Base-by-base conservation (phyloP, 1,140 invertebrate genomes). In the Oryctes rhinoceros region DNA sequence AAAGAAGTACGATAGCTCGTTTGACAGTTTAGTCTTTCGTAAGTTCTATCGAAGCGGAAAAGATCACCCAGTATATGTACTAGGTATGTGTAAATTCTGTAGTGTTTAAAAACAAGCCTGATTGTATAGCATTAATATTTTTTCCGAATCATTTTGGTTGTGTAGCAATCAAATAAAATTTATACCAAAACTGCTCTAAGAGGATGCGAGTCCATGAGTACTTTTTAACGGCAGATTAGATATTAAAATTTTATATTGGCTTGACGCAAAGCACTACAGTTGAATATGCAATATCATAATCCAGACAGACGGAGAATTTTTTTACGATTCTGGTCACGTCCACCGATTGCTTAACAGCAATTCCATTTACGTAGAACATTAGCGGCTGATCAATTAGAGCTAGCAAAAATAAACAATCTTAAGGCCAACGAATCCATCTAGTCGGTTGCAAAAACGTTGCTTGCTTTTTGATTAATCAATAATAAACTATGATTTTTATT, bases 191-290 rank as follows among this genome's bases (percentile, higher is more conserved):
- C 49, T 15, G 13, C 53, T n/a, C 4, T 59, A 18, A 59, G 15
- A 59, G 53, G 15, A 59, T 59, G 53, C n/a, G 18, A n/a, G 5
- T 59, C 53, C 53, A 59, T 59, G 18, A 59, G 15, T 4, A 18
- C 18, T 59, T 59, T 59, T 59, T 59, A 59, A 59, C 53, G 53
- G 53, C 53, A 59, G 53, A 59, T 59, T 59, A 59, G 53, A 59
- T 6, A 7, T 15, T 59, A 59, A 59, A 59, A n/a, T 59, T 59
- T 59, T 59, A 59, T 59, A 18, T 15, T 59, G 10, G n/a, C n/a
- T 15, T 53, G 53, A 59, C 53, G 53, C 53, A 59, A 18, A 3
- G 18, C 15, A 6, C 15, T 59, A 59, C n/a, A 59, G 15, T 35
- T 71, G 24, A 71, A 71, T 18, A 62, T 62, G 9, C 20, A 15